Evolutionary conservation across 2,113 vertebrate species (phyloP), one percentile per base, ranked within the genome.

Genomic region (Sebastes fasciatus): DNA sequence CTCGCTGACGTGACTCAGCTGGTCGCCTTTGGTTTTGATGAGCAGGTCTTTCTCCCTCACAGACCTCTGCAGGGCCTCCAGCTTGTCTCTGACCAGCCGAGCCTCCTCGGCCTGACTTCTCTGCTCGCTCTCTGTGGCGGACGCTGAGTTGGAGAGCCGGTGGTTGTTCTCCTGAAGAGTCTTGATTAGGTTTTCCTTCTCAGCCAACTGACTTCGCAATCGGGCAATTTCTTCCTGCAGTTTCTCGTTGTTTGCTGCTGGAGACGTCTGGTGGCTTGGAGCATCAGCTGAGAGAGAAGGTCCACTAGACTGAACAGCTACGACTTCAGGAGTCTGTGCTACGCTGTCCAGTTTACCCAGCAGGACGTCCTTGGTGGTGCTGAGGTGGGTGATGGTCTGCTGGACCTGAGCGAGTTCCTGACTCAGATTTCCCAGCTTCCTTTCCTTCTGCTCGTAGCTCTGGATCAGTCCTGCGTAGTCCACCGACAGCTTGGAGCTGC

Each of bases 111-210:
- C 95, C 0, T 96, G 96, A 70, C 83, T 94, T 66, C 93, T 96
- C 66, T 96, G 96, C 81, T 96, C 97, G 0, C 91, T 89, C 68
- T 97, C 97, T 0, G 97, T 96, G 26, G 94, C 93, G 5, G 94
- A 93, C 0, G 97, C 96, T 0, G 97, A 97, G 93, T 97, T 95
- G 1, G 96, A 97, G 67, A 98, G 91, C 0, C 96, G 94, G 60
- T 96, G 96, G 86, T 97, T 99, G 85, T 98, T 98, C 91, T 99
- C 97, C 89, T 99, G 97, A 23, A 99, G 96, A 5, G 97, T 98
- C 87, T 87, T 94, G 74, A 99, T 97, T 1, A 90, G 82, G 4
- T 86, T 87, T 13, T 99, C 97, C 82, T 93, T 97, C 80, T 98
- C 96, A 2, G 96, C 91, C 68, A 99, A 65, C 17, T 80, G 93